Conservation (phyloP, 2,797 vertebrate genomes). For the Clarias fuscus region DNA sequence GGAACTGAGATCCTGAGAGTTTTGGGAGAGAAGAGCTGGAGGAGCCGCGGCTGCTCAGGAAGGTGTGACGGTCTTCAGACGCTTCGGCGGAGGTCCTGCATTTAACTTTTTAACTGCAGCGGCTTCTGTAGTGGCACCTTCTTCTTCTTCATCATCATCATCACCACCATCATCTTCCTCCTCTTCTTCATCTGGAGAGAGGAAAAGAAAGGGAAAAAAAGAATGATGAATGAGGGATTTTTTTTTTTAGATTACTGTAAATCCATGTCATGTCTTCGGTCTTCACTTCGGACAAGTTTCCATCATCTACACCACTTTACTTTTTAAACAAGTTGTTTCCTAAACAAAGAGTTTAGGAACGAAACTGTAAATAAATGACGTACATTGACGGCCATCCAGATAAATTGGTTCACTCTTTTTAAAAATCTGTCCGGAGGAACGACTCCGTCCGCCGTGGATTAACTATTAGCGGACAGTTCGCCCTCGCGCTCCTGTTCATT, state of each 20-base stretch:
- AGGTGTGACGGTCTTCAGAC: slow-evolving; percentile 63
- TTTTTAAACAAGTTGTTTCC: neutral
- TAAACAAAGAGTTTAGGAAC: too few relatives aligned
- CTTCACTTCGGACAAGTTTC: neutral
- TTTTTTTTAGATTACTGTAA: neutral
- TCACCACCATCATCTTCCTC: slow-evolving; percentile 54
- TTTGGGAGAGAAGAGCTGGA: neutral
- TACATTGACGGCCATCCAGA: too few relatives aligned
- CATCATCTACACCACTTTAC: neutral
- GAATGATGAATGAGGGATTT: too few relatives aligned
- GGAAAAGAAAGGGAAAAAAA: neutral
- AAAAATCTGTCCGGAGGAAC: too few relatives aligned
- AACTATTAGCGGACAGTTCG: too few relatives aligned
- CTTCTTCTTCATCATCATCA: slow-evolving; percentile 72
- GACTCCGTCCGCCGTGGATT: too few relatives aligned
- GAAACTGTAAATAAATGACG: too few relatives aligned
- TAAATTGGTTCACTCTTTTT: too few relatives aligned
- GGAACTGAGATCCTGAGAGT: neutral
- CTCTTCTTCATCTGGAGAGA: neutral
- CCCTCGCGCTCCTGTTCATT: too few relatives aligned
- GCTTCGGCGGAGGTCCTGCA: slow-evolving; percentile 78
- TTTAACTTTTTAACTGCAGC: slow-evolving; percentile 21
- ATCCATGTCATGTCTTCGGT: neutral
- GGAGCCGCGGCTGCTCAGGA: neutral
- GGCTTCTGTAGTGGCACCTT: slow-evolving; percentile 50